Percentiles rank a stretch among this genome's conserved stretches.
phyloP scores from a whole-genome alignment of 2,888 invertebrate species.

The Blastobasis adustella region DNA sequence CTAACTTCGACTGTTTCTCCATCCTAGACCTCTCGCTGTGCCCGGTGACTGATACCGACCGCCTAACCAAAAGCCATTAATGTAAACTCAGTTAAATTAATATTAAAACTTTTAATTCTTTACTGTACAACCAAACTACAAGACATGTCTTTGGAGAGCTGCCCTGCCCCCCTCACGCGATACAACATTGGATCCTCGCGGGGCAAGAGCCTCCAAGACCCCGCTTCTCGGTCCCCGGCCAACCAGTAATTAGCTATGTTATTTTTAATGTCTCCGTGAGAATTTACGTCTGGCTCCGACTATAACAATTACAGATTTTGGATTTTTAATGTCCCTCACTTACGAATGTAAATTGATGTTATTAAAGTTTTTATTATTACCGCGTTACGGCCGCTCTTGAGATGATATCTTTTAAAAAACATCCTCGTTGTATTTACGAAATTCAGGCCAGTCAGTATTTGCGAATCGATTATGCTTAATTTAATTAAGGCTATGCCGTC shows the following conservation, averaged over 20 bases:
- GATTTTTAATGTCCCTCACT: slow-evolving; percentile 17
- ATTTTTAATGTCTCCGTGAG: slow-evolving; percentile 39
- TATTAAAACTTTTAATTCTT: slow-evolving; percentile 32
- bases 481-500: too few relatives aligned
- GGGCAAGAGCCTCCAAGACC: not conserved
- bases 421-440: too few relatives aligned
- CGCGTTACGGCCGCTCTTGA: slow-evolving; percentile 4
- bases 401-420: not conserved
- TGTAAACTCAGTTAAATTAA: slow-evolving; percentile 34
- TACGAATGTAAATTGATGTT: slow-evolving; percentile 25
- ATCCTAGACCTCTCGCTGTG: slow-evolving; percentile 10
- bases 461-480: too few relatives aligned
- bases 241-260: slow-evolving; percentile 30
- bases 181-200: not conserved
- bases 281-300: slow-evolving; percentile 28
- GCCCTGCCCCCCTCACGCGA: not conserved
- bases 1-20: not conserved
- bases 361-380: slow-evolving; percentile 19
- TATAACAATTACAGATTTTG: slow-evolving; percentile 42
- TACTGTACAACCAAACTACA: slow-evolving; percentile 20
- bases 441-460: too few relatives aligned
- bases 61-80: slow-evolving; percentile 23
- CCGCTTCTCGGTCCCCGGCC: not conserved
- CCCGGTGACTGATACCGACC: slow-evolving; percentile 10
- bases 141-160: not conserved